Conservation (phyloP, 2,888 invertebrate genomes). For the Adelognathus sp. region DNA sequence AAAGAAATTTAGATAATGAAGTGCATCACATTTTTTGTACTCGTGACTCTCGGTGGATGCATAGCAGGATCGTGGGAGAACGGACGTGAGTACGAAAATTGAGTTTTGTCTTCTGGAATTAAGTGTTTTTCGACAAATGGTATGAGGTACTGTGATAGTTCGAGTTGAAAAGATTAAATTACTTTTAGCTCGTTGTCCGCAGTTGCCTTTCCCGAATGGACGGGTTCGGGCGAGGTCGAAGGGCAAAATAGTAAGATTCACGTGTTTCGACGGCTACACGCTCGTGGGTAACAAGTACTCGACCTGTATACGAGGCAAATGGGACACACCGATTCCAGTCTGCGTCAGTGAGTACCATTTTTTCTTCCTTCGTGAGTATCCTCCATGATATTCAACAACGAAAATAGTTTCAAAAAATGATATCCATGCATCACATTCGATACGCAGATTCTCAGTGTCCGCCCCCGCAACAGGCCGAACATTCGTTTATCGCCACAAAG, state of each 20-base stretch:
- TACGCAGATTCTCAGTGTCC: conserved; percentile 85
- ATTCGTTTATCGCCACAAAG: conserved; percentile 83
- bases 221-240: conserved; percentile 81
- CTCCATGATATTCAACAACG: background rate
- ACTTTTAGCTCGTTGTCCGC: conserved; percentile 76
- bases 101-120: background rate
- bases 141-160: too few relatives aligned
- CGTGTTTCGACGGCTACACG: conserved; percentile 84
- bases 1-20: conserved; percentile 24
- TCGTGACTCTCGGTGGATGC: conserved; percentile 49
- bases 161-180: conserved; percentile 37
- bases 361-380: background rate
- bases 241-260: conserved; percentile 84
- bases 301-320: conserved; percentile 87
- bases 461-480: conserved; percentile 79
- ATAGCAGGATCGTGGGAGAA: conserved; percentile 49
- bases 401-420: background rate
- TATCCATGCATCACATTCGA: background rate
- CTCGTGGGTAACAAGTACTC: conserved; percentile 88
- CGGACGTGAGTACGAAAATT: conserved; percentile 51
- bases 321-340: conserved; percentile 87
- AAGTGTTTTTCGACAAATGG: background rate
- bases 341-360: conserved; percentile 87
- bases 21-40: conserved; percentile 36
- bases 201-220: conserved; percentile 82